Conservation (phyloP, 2,888 invertebrate species). For the Agrochola macilenta region DNA sequence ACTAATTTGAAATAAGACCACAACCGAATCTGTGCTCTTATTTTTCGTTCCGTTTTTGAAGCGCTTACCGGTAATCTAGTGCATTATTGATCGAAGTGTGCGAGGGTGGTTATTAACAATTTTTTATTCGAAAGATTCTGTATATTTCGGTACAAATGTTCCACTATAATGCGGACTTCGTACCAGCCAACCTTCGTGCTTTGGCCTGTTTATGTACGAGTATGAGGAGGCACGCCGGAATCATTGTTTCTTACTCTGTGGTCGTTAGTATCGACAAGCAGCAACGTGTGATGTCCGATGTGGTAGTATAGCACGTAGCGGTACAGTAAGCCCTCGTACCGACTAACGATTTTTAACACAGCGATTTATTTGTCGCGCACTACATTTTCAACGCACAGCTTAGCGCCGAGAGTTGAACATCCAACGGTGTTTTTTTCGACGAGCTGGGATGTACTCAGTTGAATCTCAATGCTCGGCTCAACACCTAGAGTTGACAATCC, state of each 20-base stretch:
- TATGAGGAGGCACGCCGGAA: neutral
- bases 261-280: constrained; percentile 15
- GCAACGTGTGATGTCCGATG: constrained; percentile 11
- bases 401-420: neutral
- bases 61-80: no score
- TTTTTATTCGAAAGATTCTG: constrained; percentile 1
- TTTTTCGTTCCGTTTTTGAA: no score
- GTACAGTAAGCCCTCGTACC: neutral
- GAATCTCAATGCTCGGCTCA: neutral
- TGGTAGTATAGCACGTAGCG: constrained; percentile 36
- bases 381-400: neutral
- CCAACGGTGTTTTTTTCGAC: neutral
- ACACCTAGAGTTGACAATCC: neutral
- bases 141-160: constrained; percentile 2
- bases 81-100: no score
- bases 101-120: no score
- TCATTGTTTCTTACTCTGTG: constrained; percentile 27
- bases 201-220: neutral
- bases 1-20: no score
- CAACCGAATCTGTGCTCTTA: no score
- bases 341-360: neutral
- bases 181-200: neutral
- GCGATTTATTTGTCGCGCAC: neutral
- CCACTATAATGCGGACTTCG: neutral
- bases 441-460: neutral